A percentile compares a stretch with the other conserved stretches of the same genome.
These are phyloP conservation scores for Crotalus adamanteus DNA, from an alignment of 2,797 vertebrate genomes.

Conservation along the genomic window DNA sequence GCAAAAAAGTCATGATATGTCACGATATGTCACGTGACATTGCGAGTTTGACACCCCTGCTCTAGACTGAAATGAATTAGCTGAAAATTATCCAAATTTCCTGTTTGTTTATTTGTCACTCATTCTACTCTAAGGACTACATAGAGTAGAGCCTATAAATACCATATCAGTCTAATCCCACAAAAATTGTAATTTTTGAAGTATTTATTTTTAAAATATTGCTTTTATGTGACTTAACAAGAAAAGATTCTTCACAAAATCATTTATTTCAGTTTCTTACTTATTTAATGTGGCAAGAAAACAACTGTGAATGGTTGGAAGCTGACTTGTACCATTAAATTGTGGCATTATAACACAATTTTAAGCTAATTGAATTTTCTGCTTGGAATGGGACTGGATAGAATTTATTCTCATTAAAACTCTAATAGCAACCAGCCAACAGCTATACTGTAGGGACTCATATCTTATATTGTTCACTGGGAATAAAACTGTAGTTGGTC, in stretches of 20 bases:
- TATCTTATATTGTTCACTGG: slow-evolving; percentile 47
- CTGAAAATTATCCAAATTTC: background rate
- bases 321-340: slow-evolving; percentile 49
- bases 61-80: background rate
- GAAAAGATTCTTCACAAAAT: slow-evolving; percentile 31
- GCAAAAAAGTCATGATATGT: no score
- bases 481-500: slow-evolving; percentile 31
- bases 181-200: slow-evolving; percentile 1
- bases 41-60: no score
- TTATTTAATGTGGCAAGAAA: slow-evolving; percentile 21
- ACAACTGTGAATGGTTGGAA: slow-evolving; percentile 50
- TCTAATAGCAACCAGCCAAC: slow-evolving; percentile 36
- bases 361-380: slow-evolving; percentile 65
- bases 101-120: background rate
- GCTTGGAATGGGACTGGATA: slow-evolving; percentile 44
- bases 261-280: slow-evolving; percentile 44
- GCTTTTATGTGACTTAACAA: slow-evolving; percentile 16
- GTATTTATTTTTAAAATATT: background rate
- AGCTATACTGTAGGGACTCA: slow-evolving; percentile 32
- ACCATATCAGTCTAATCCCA: background rate
- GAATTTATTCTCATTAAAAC: slow-evolving; percentile 62
- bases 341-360: slow-evolving; percentile 46
- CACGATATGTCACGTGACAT: no score
- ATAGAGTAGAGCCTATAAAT: background rate
- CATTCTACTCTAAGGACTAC: background rate